phyloP scores from a whole-genome alignment of 2,797 vertebrate genomes.

The Alcedo atthis region DNA sequence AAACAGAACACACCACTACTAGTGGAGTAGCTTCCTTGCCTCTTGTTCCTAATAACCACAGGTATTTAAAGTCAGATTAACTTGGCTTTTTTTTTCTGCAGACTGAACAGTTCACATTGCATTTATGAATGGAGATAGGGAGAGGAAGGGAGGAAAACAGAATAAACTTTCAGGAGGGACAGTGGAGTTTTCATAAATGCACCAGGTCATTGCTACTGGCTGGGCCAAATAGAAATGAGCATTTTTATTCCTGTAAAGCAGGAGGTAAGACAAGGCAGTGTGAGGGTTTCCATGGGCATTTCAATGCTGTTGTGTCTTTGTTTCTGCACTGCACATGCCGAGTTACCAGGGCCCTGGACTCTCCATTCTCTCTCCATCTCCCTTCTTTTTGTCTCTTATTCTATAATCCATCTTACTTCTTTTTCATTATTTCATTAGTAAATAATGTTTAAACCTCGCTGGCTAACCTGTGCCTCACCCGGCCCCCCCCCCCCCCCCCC shows the following conservation, averaged over 20 bases:
- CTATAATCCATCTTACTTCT: background rate
- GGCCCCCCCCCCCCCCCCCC: too few relatives aligned
- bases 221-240: constrained; percentile 12
- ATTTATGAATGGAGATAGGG: background rate
- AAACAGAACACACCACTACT: background rate
- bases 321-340: background rate
- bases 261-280: background rate
- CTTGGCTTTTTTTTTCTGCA: background rate
- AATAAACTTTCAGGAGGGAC: background rate
- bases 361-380: background rate
- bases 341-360: background rate
- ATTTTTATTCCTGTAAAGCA: constrained; percentile 1
- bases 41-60: background rate
- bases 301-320: background rate
- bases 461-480: background rate
- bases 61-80: background rate
- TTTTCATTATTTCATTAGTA: background rate
- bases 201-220: background rate
- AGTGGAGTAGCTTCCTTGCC: background rate
- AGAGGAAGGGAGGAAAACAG: background rate
- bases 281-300: constrained; percentile 5
- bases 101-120: background rate
- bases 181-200: background rate
- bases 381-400: background rate
- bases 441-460: background rate